Percentiles rank a stretch among this genome's conserved stretches.
Conservation (phyloP, 2,888 invertebrate species). For the Melitaea athalia region DNA sequence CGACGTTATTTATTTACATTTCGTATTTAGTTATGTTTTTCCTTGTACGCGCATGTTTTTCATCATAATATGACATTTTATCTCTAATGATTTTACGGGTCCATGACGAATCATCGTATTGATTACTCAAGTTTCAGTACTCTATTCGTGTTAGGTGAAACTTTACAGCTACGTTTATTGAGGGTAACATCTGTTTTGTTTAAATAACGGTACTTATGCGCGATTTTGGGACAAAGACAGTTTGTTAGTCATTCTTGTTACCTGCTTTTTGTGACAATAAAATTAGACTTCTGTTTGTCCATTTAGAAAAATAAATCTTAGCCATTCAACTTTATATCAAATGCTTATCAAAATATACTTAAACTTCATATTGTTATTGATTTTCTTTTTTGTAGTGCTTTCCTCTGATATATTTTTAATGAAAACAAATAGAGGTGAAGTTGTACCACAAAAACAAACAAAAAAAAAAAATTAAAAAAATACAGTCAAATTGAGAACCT, state of each 20-base stretch:
- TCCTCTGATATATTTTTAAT: too few species aligned
- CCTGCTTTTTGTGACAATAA: slow-evolving; percentile 63
- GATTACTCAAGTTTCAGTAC: slow-evolving; percentile 65
- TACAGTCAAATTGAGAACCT: too few species aligned
- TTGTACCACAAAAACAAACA: too few species aligned
- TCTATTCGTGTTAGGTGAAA: slow-evolving; percentile 51
- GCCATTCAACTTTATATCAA: not conserved
- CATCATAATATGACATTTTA: slow-evolving; percentile 53
- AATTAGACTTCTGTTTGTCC: slow-evolving; percentile 11
- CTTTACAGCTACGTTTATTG: slow-evolving; percentile 66
- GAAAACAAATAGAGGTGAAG: too few species aligned
- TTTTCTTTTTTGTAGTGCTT: not conserved
- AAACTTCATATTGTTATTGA: not conserved
- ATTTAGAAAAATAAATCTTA: slow-evolving; percentile 6
- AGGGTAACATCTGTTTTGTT: slow-evolving; percentile 70
- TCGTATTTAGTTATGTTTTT: slow-evolving; percentile 14
- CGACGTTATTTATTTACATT: slow-evolving; percentile 42
- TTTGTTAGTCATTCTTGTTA: slow-evolving; percentile 70
- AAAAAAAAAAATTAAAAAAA: too few species aligned
- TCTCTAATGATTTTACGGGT: slow-evolving; percentile 53
- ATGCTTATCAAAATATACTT: not conserved
- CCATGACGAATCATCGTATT: slow-evolving; percentile 65
- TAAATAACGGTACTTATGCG: slow-evolving; percentile 73
- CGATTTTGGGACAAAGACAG: slow-evolving; percentile 77
- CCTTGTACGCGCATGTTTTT: slow-evolving; percentile 47